Conservation (phyloP, 2,797 vertebrate species). For the Eutrigla gurnardus region DNA sequence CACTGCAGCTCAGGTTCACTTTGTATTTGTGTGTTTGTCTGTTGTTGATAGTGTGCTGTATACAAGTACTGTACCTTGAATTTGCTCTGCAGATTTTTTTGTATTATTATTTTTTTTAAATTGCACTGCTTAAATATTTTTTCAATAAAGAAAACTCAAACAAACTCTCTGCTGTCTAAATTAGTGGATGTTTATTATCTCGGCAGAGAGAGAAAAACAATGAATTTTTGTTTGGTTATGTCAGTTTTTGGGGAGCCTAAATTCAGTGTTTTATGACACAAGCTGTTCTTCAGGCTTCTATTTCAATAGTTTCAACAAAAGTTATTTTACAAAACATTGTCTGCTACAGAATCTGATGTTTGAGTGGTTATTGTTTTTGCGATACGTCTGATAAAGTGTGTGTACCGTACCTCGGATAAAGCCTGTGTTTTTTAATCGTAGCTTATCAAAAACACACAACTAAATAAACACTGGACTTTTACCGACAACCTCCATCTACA, state of each 20-base stretch:
- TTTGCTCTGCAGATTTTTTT: conserved; percentile 57
- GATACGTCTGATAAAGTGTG: conserved; percentile 46
- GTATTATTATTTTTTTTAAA: neutral
- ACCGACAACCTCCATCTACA: conserved; percentile 10
- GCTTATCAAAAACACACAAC: conserved; percentile 61
- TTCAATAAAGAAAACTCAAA: conserved; percentile 53
- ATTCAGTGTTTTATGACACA: neutral
- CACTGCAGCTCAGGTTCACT: conserved; percentile 74
- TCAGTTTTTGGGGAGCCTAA: neutral
- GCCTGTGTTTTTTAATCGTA: conserved; percentile 40
- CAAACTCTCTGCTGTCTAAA: neutral
- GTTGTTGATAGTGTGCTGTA: conserved; percentile 64
- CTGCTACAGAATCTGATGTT: conserved; percentile 35
- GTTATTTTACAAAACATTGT: conserved; percentile 27
- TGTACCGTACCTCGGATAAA: conserved; percentile 48
- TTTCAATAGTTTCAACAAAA: conserved; percentile 43
- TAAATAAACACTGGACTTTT: conserved; percentile 39
- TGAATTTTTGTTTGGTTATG: neutral
- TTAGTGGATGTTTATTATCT: neutral
- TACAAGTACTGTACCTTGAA: conserved; percentile 68
- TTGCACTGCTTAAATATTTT: conserved; percentile 71
- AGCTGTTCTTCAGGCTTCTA: conserved; percentile 2
- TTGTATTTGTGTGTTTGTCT: conserved; percentile 60
- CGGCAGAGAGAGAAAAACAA: neutral
- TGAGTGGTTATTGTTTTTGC: conserved; percentile 50